Base-by-base conservation (phyloP, 2,113 vertebrate genomes). In the Salvelinus fontinalis region DNA sequence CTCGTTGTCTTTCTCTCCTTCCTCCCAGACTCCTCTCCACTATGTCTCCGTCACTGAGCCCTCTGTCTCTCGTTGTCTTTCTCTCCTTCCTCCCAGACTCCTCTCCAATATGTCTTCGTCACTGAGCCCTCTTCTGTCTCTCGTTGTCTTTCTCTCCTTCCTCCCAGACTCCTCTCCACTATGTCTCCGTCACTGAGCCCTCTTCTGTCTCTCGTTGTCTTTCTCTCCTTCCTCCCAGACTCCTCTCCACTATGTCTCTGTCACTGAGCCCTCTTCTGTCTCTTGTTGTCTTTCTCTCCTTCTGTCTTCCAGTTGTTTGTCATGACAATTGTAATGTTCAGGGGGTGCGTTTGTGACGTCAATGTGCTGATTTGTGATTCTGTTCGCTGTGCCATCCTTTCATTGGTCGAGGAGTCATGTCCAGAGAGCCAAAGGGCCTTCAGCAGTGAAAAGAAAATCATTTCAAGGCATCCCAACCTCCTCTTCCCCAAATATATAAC, bases 91-190 rank as follows among this genome's bases (percentile, higher is more conserved):
- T 76, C 4, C 79, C 29, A 69, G 18, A n/a, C n/a, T 13, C 31
- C 22, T 48, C 18, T 60, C 51, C 31, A 44, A 11, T 44, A 12
- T 39, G 18, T 74, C 59, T 48, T 29, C 60, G 18, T 64, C 16
- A 20, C 27, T 39, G n/a, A 16, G 48, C 16, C 7, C n/a, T 6
- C 12, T 18, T 73, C 27, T 39, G 5, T 34, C 27, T 73, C 14
- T 73, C 71, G 8, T 6, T 20, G 4, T 89, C 89, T 86, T 86
- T 80, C 86, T 85, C 84, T 78, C 59, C 81, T 51, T 79, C 71
- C 48, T 76, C 4, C 79, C 29, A 69, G 18, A n/a, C n/a, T 13
- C 31, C 22, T 48, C 18, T 60, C 51, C 31, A 44, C 20, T 44
- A 12, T 39, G 18, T 74, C 59, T 48, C 57, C 60, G 18, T 64